Conservation (phyloP, 2,888 invertebrate genomes). For the Stenodema calcarata region DNA sequence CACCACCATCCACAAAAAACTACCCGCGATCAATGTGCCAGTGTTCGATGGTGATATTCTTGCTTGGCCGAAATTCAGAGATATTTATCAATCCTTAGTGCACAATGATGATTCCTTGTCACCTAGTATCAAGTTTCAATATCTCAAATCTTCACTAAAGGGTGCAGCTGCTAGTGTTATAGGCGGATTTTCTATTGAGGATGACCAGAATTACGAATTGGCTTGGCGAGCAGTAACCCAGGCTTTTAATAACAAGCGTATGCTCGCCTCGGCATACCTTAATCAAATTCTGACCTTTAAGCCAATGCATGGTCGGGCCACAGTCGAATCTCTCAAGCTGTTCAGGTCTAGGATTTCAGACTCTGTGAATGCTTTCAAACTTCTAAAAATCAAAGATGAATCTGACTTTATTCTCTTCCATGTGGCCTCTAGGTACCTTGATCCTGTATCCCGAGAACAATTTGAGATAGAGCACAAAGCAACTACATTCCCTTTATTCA, state of each 20-base stretch:
- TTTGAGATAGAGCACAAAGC: constrained; percentile 19
- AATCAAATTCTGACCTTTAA: constrained; percentile 37
- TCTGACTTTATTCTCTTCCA: constrained; percentile 47
- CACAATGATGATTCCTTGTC: constrained; percentile 37
- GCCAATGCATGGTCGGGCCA: background rate
- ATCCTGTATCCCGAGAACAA: constrained; percentile 14
- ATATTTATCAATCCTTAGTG: constrained; percentile 32
- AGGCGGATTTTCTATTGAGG: background rate
- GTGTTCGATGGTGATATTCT: background rate
- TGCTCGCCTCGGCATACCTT: too few relatives aligned
- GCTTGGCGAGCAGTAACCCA: constrained; percentile 41
- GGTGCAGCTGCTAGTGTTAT: constrained; percentile 20
- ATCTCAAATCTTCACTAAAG: background rate
- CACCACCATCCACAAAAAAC: too few relatives aligned
- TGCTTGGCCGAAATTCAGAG: constrained; percentile 38
- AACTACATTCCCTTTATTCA: constrained; percentile 12
- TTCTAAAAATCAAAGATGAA: too few relatives aligned
- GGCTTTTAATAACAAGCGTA: too few relatives aligned
- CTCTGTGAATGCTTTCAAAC: too few relatives aligned
- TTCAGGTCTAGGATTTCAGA: too few relatives aligned
- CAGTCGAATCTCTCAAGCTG: background rate
- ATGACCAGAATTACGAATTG: constrained; percentile 10
- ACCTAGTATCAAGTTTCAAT: constrained; percentile 34
- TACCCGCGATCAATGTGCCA: background rate
- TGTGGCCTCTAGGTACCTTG: constrained; percentile 13